Conservation (phyloP, 2,797 vertebrate genomes). For the Tapera naevia region DNA sequence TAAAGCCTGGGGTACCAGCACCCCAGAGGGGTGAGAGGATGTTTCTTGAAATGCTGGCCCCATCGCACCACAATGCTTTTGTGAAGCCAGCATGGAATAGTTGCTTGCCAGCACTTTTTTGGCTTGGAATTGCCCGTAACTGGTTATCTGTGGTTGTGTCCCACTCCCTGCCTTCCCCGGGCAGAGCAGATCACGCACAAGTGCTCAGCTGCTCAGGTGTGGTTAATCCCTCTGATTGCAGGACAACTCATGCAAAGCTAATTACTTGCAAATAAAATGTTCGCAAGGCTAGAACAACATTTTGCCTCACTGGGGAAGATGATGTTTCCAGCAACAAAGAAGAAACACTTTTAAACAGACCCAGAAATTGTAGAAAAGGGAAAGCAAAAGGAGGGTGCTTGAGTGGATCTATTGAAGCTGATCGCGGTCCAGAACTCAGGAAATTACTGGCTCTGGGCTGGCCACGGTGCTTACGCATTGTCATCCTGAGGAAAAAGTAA, state of each 20-base stretch:
- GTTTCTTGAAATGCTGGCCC: accelerated
- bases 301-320: background rate
- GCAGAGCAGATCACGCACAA: background rate
- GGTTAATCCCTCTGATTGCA: background rate
- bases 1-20: background rate
- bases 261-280: background rate
- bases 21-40: background rate
- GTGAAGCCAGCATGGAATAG: background rate
- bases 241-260: background rate
- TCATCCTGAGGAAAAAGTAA: background rate
- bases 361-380: background rate
- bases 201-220: background rate
- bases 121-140: background rate
- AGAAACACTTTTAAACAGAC: background rate
- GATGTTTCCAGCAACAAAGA: background rate
- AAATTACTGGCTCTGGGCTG: accelerated
- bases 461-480: accelerated
- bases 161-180: background rate
- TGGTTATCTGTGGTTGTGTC: background rate
- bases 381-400: background rate
- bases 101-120: background rate
- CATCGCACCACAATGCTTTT: accelerated
- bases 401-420: background rate
- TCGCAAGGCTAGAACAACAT: background rate
- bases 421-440: background rate